phyloP scores from a whole-genome alignment of 2,888 invertebrate species.

The Liposcelis brunnea region DNA sequence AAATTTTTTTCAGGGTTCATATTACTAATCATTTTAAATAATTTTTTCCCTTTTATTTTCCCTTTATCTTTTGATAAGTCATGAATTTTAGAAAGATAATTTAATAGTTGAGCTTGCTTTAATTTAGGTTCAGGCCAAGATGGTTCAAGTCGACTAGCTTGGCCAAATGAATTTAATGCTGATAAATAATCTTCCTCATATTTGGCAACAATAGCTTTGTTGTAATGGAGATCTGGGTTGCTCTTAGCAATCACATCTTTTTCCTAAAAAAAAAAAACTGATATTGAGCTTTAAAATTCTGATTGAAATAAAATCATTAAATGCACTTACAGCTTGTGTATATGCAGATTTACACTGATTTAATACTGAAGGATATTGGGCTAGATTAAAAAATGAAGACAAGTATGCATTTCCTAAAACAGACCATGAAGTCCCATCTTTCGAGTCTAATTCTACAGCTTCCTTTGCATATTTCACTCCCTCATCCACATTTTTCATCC shows the following conservation, averaged over 20 bases:
- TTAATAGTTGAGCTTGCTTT: slow-evolving; percentile 41
- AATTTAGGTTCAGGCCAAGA: slow-evolving; percentile 49
- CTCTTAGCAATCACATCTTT: slow-evolving; percentile 50
- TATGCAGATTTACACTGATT: slow-evolving; percentile 65
- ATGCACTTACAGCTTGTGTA: slow-evolving; percentile 48
- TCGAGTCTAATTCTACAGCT: slow-evolving; percentile 57
- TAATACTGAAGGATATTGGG: slow-evolving; percentile 52
- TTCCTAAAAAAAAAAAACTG: slow-evolving; percentile 31
- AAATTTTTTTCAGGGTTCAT: slow-evolving; percentile 18
- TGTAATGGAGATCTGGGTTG: slow-evolving; percentile 66
- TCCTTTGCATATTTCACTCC: slow-evolving; percentile 66
- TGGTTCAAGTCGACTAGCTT: slow-evolving; percentile 53
- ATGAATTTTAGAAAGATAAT: slow-evolving; percentile 45
- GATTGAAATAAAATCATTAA: not conserved
- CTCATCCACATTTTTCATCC: slow-evolving; percentile 41
- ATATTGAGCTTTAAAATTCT: slow-evolving; percentile 5
- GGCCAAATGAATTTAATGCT: slow-evolving; percentile 49
- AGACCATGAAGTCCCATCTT: slow-evolving; percentile 69
- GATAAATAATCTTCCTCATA: slow-evolving; percentile 59
- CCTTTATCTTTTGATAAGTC: slow-evolving; percentile 47
- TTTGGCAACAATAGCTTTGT: slow-evolving; percentile 63
- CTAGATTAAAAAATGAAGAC: slow-evolving; percentile 56
- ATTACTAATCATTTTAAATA: slow-evolving; percentile 46
- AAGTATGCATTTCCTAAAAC: slow-evolving; percentile 73
- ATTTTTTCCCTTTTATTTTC: slow-evolving; percentile 52